Percentiles rank a stretch among this genome's conserved stretches.
Evolutionary conservation across 2,113 vertebrate genomes (phyloP).

Genomic region (Onychostoma macrolepis): DNA sequence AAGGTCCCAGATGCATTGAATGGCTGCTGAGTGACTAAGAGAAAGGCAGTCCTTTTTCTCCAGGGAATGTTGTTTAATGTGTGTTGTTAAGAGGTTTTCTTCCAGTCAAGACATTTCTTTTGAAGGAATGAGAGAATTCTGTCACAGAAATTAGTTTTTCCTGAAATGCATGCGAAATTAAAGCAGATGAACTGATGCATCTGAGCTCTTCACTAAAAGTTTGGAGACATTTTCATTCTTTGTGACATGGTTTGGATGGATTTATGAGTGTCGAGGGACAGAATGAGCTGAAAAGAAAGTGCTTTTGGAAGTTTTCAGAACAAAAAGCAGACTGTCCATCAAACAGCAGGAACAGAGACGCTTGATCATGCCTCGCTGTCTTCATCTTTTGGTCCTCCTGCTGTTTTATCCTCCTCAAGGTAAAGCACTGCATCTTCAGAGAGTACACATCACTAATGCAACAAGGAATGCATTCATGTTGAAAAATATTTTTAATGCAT

Average conservation of each 20-base stretch:
- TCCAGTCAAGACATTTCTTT: background rate
- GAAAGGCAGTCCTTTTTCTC: background rate
- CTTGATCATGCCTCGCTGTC: background rate
- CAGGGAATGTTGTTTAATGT: background rate
- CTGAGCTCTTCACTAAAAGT: background rate
- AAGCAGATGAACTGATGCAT: background rate
- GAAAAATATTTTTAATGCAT: background rate
- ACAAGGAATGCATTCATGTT: background rate
- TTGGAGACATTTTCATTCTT: background rate
- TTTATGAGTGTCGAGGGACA: background rate
- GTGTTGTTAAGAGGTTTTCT: background rate
- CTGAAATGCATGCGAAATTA: background rate
- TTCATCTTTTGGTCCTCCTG: background rate
- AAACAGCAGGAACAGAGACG: background rate
- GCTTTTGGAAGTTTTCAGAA: conserved; percentile 14
- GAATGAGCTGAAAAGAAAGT: background rate
- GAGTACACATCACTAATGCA: background rate
- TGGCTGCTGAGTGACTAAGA: background rate
- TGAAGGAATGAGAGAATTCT: background rate
- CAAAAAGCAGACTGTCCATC: background rate
- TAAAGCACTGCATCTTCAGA: background rate
- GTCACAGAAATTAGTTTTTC: background rate
- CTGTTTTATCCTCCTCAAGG: background rate
- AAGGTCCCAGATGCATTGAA: conserved; percentile 15
- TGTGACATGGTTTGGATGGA: background rate